Conservation (phyloP, 2,888 invertebrate species). For the Apoderus coryli region DNA sequence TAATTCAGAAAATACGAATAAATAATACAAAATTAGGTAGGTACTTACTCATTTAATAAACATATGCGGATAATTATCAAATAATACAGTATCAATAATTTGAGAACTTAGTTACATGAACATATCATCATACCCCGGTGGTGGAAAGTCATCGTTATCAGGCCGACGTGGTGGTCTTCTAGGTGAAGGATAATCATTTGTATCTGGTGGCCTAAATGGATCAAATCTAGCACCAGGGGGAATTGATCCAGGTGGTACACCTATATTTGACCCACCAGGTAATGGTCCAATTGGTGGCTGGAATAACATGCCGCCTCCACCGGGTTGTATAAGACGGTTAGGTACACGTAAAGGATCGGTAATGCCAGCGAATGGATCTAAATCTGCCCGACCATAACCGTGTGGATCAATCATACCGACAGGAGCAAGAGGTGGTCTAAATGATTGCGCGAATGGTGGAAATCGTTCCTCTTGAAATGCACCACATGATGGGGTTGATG, state of each 20-base stretch:
- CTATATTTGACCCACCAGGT: slow-evolving; percentile 19
- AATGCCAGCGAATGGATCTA: slow-evolving; percentile 54
- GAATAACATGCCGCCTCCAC: slow-evolving; percentile 61
- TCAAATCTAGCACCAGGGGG: slow-evolving; percentile 78
- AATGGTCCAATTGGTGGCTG: slow-evolving; percentile 39
- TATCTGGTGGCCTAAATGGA: slow-evolving; percentile 58
- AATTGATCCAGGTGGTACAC: slow-evolving; percentile 37
- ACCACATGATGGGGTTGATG: neutral
- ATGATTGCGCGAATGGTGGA: neutral
- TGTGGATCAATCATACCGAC: slow-evolving; percentile 7
- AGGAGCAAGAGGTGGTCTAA: slow-evolving; percentile 6
- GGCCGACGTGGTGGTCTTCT: slow-evolving; percentile 33
- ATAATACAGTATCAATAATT: neutral
- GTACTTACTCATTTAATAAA: no score
- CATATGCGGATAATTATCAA: no score
- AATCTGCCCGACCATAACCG: slow-evolving; percentile 50
- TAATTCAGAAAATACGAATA: no score
- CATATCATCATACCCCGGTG: slow-evolving; percentile 65
- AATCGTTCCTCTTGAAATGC: slow-evolving; percentile 2
- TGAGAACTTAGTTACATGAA: slow-evolving; percentile 42
- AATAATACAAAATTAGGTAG: no score
- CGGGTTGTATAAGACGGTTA: slow-evolving; percentile 20
- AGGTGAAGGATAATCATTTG: slow-evolving; percentile 32
- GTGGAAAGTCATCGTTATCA: slow-evolving; percentile 59
- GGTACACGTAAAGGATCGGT: slow-evolving; percentile 28